phyloP scores from a whole-genome alignment of 2,888 invertebrate genomes.

The Odontocerum albicorne region DNA sequence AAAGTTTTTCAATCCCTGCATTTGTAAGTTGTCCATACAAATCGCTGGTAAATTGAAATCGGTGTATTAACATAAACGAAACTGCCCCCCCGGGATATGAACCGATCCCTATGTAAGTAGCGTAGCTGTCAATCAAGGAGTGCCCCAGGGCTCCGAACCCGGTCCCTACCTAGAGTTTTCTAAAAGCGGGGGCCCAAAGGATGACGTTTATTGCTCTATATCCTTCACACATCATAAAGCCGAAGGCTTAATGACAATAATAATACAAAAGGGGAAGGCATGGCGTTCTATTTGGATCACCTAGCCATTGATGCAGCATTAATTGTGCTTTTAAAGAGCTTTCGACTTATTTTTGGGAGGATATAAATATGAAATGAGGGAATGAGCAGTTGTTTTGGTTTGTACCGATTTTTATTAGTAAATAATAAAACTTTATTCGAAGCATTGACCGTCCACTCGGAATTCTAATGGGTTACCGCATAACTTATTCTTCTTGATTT shows the following conservation, averaged over 20 bases:
- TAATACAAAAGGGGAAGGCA: too few relatives aligned
- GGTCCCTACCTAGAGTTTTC: neutral
- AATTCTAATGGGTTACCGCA: too few relatives aligned
- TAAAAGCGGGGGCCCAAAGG: slow-evolving; percentile 4
- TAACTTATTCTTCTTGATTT: too few relatives aligned
- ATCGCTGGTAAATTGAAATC: slow-evolving; percentile 22
- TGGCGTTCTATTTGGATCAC: neutral
- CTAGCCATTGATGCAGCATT: neutral
- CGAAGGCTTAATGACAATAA: too few relatives aligned
- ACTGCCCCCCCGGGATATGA: slow-evolving; percentile 6
- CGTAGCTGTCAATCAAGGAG: slow-evolving; percentile 32
- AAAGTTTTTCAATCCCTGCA: neutral
- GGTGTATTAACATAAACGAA: slow-evolving; percentile 19
- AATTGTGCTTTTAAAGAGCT: too few relatives aligned
- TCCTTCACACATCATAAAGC: slow-evolving; percentile 36
- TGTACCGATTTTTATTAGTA: too few relatives aligned
- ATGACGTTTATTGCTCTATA: slow-evolving; percentile 36
- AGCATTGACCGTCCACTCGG: too few relatives aligned
- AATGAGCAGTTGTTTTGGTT: too few relatives aligned
- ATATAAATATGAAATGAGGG: too few relatives aligned
- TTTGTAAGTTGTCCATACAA: slow-evolving; percentile 5
- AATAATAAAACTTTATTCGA: too few relatives aligned
- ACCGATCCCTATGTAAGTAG: slow-evolving; percentile 10
- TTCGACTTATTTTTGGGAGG: too few relatives aligned
- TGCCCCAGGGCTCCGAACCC: slow-evolving; percentile 18